Evolutionary conservation across 2,797 vertebrate species (phyloP).

Genomic region (Rhinella marina): DNA sequence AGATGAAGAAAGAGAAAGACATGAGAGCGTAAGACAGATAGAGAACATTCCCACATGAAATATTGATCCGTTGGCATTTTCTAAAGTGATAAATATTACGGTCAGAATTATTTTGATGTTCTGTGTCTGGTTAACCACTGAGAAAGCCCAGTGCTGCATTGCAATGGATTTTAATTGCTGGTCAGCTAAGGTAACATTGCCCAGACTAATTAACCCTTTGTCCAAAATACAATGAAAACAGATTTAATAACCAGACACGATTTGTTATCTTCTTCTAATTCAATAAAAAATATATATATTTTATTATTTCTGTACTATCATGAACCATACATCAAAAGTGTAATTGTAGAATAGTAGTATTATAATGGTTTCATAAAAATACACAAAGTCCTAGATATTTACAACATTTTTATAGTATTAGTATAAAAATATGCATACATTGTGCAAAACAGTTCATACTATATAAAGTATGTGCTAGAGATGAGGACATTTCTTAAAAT

Average conservation of each 20-base stretch:
- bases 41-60: constrained; percentile 44
- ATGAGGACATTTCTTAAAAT: too few species aligned
- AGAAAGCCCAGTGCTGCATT: constrained; percentile 8
- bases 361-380: not conserved
- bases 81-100: constrained; percentile 62
- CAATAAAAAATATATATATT: not conserved
- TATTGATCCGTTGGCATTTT: constrained; percentile 62
- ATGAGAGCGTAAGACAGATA: constrained; percentile 8
- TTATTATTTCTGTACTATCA: not conserved
- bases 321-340: too few species aligned
- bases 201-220: constrained; percentile 31
- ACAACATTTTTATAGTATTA: not conserved
- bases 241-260: not conserved
- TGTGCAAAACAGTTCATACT: too few species aligned
- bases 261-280: not conserved
- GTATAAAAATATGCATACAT: too few species aligned
- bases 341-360: too few species aligned
- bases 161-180: constrained; percentile 14
- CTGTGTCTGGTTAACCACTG: constrained; percentile 52
- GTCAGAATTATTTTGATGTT: constrained; percentile 55
- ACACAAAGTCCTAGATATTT: not conserved
- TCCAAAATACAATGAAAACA: not conserved
- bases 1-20: constrained; percentile 39
- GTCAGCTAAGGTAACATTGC: constrained; percentile 18
- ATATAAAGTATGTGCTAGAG: too few species aligned